Conservation (phyloP, 2,888 invertebrate species). For the Amblyteles armatorius region DNA sequence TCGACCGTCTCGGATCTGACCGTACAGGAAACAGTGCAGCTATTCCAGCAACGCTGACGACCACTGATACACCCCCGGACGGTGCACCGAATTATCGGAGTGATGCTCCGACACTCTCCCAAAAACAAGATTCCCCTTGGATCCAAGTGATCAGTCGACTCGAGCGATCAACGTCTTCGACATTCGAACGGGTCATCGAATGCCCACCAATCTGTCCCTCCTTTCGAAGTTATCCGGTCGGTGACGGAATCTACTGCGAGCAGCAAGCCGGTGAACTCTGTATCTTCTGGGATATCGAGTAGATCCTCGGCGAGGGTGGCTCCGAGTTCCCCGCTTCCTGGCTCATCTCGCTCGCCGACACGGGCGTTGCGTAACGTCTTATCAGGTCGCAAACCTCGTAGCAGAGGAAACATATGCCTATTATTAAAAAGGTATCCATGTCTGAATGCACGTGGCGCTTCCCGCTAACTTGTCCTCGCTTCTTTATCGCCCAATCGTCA, state of each 20-base stretch:
- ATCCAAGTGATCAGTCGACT: neutral
- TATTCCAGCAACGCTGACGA: constrained; percentile 18
- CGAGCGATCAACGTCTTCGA: neutral
- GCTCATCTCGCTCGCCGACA: constrained; percentile 72
- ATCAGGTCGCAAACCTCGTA: constrained; percentile 89
- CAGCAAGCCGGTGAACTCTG: constrained; percentile 74
- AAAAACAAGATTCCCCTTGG: neutral
- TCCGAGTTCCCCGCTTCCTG: constrained; percentile 74
- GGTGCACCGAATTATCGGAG: neutral
- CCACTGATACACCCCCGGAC: neutral
- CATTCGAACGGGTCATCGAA: neutral
- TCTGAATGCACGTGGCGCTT: constrained; percentile 61
- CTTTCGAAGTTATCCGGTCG: neutral
- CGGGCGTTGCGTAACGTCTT: constrained; percentile 79
- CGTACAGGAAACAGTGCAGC: constrained; percentile 12
- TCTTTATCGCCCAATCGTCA: neutral
- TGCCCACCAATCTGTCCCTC: neutral
- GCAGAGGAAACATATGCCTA: constrained; percentile 89
- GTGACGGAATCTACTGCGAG: constrained; percentile 70
- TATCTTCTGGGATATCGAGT: constrained; percentile 82
- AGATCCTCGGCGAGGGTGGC: constrained; percentile 82
- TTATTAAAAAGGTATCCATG: constrained; percentile 89
- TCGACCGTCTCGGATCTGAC: constrained; percentile 13
- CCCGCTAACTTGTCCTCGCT: constrained; percentile 1
- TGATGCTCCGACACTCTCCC: neutral